These are phyloP conservation scores for Agonopterix heracliana DNA, from an alignment of 2,888 invertebrate genomes.

Conservation along the genomic window DNA sequence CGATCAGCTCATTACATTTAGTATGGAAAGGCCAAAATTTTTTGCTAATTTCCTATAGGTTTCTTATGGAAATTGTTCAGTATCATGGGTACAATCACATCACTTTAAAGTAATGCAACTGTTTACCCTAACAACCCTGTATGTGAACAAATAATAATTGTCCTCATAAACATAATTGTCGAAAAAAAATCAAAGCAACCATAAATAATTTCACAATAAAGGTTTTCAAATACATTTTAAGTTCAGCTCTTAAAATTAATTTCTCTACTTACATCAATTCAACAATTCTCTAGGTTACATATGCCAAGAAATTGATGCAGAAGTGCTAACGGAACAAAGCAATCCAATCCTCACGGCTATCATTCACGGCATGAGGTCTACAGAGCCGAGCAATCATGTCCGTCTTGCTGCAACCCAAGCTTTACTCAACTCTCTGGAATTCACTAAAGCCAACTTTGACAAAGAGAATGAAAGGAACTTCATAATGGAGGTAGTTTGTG, in stretches of 20 bases:
- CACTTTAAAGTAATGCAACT: too few species aligned
- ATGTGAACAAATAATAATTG: too few species aligned
- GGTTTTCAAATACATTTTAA: not conserved
- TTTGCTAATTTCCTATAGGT: too few species aligned
- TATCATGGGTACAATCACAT: too few species aligned
- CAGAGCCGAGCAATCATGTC: slow-evolving; percentile 95
- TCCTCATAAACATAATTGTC: too few species aligned
- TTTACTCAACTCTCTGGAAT: slow-evolving; percentile 97
- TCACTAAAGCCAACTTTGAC: slow-evolving; percentile 98
- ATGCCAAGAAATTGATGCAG: slow-evolving; percentile 98
- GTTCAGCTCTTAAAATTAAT: not conserved
- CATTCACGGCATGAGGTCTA: slow-evolving; percentile 98
- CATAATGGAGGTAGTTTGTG: slow-evolving; percentile 99
- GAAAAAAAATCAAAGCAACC: too few species aligned
- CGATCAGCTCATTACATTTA: too few species aligned
- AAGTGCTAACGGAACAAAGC: slow-evolving; percentile 92
- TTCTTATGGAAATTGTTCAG: too few species aligned
- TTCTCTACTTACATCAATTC: not conserved
- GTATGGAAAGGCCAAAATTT: too few species aligned
- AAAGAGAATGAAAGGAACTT: slow-evolving; percentile 98
- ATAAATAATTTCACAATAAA: not conserved
- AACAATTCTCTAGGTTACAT: slow-evolving; percentile 81
- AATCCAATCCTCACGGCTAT: slow-evolving; percentile 99
- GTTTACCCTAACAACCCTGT: too few species aligned
- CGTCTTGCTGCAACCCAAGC: slow-evolving; percentile 97